These are phyloP conservation scores for Tolypeutes matacus DNA, from an alignment of 2,797 vertebrate species.

Conservation along the genomic window DNA sequence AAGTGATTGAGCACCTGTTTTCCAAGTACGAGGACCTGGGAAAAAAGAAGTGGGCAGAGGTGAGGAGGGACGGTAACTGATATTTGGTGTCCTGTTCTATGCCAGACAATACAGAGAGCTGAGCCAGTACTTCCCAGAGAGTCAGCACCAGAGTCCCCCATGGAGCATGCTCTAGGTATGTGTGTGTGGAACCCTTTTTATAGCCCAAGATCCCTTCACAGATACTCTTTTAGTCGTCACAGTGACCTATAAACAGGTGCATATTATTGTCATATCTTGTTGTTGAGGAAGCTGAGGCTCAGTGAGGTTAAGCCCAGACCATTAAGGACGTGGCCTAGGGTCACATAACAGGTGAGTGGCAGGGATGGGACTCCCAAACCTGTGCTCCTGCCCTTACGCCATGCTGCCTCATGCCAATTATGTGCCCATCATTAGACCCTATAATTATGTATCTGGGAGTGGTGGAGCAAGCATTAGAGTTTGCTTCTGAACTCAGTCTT, in stretches of 20 bases:
- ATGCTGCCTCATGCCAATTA: slow-evolving; percentile 50
- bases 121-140: not conserved
- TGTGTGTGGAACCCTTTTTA: not conserved
- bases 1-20: no score
- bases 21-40: no score
- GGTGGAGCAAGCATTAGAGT: not conserved
- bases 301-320: not conserved
- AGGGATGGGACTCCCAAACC: slow-evolving; percentile 25
- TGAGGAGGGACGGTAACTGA: not conserved
- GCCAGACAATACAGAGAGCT: not conserved
- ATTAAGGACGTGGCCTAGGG: slow-evolving; percentile 4
- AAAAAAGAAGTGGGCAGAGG: not conserved
- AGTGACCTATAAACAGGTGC: not conserved
- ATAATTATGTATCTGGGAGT: slow-evolving; percentile 40
- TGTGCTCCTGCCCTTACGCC: not conserved
- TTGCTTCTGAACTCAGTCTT: not conserved
- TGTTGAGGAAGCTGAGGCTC: slow-evolving; percentile 57
- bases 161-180: not conserved
- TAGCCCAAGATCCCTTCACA: not conserved
- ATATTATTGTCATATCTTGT: slow-evolving; percentile 16
- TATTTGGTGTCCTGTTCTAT: not conserved
- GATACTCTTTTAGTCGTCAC: not conserved
- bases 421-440: not conserved
- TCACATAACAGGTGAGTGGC: not conserved
- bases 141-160: no score